phyloP scores from a whole-genome alignment of 2,797 vertebrate species.

The Alcedo atthis region DNA sequence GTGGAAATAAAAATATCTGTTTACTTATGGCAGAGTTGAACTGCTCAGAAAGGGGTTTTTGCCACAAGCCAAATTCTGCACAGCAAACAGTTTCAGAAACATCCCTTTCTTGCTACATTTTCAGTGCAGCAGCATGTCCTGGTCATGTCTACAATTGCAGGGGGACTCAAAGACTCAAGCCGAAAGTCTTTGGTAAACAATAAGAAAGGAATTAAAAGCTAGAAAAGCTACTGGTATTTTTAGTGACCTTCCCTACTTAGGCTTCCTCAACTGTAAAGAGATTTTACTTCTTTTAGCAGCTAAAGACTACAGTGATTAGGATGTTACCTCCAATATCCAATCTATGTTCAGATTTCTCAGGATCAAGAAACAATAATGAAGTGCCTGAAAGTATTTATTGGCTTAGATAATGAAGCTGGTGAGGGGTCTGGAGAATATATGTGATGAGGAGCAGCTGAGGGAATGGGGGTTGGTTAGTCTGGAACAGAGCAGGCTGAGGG shows the following conservation, averaged over 20 bases:
- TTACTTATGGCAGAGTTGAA: background rate
- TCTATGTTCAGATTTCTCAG: background rate
- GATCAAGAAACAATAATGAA: background rate
- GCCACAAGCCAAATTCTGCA: background rate
- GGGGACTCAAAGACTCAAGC: background rate
- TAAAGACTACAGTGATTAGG: background rate
- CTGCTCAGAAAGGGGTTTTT: background rate
- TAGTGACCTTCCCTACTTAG: background rate
- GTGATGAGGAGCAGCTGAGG: no score
- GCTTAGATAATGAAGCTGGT: background rate
- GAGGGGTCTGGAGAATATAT: no score
- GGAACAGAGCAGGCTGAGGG: no score
- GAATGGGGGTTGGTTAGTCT: no score
- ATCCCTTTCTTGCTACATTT: background rate
- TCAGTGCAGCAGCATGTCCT: background rate
- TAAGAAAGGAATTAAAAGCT: background rate
- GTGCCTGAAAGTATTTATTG: background rate
- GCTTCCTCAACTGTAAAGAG: background rate
- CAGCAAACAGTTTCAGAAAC: background rate
- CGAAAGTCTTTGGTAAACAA: background rate
- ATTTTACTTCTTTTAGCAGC: background rate
- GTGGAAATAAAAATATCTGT: background rate
- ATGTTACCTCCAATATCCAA: background rate
- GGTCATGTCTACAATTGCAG: background rate
- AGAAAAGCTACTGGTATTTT: background rate